Evolutionary conservation across 2,113 vertebrate genomes (phyloP).

Genomic region (Oryzias javanicus): DNA sequence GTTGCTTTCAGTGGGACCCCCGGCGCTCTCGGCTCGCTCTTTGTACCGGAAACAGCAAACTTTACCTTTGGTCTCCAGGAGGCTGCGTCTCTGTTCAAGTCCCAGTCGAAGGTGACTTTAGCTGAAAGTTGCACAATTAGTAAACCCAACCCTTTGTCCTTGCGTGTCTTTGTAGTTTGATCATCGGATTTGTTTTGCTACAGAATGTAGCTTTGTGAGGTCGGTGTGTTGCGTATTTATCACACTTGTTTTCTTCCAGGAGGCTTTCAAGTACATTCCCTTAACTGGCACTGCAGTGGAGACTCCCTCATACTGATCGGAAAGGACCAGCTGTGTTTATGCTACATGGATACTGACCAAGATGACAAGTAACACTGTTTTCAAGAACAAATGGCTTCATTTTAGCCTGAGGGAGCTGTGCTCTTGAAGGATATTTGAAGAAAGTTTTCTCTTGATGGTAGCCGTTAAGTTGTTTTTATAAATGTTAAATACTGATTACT

Average conservation of each 20-base stretch:
- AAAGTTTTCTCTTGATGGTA: not conserved
- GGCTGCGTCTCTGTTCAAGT: constrained; percentile 88
- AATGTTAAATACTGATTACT: no score
- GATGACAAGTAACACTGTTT: constrained; percentile 36
- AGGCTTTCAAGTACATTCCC: constrained; percentile 82
- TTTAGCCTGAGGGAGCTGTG: not conserved
- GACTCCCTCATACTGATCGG: constrained; percentile 83
- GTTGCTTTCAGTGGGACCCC: constrained; percentile 91
- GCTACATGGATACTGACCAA: constrained; percentile 82
- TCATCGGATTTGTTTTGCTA: not conserved
- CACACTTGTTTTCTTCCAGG: constrained; percentile 66
- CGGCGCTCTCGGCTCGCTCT: constrained; percentile 83
- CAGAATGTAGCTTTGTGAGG: not conserved
- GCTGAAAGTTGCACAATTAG: not conserved
- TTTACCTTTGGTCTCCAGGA: constrained; percentile 89
- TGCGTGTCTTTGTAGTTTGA: not conserved
- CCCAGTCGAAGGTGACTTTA: constrained; percentile 82
- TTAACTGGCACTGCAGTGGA: constrained; percentile 85
- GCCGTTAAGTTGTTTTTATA: not conserved
- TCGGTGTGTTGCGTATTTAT: no score
- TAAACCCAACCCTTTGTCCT: not conserved
- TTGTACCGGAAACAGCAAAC: constrained; percentile 82
- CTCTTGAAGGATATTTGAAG: no score
- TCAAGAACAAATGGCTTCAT: not conserved
- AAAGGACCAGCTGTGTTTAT: constrained; percentile 91